Base-by-base conservation (phyloP, 2,888 invertebrate species). In the Folsomia candida region DNA sequence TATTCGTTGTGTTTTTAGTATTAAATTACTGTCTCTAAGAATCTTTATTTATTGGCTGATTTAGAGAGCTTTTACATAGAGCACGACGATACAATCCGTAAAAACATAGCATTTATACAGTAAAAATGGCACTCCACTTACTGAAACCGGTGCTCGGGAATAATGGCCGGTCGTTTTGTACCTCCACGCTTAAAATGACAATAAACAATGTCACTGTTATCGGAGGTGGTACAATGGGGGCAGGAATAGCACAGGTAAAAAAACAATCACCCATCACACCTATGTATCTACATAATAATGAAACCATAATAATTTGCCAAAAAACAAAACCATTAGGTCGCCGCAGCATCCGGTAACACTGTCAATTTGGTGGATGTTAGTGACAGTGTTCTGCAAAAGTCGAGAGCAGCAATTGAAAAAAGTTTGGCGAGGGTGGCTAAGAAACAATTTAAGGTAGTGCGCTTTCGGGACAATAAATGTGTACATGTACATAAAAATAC, bases 241-340 rank as follows among this genome's bases (percentile, higher is more conserved):
- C 92, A 64, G 94, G 94, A 69, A 94, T 94, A 81, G 93, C 93
- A 67, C 94, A 94, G 88, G 93, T 92, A 63, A 29, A 54, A n/a
- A 22, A 29, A 18, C 26, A 67, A 59, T 62, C 24, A 67, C 22
- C 20, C 28, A 37, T 58, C 2, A 59, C 70, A n/a, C 22, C 26
- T 2, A 58, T 28, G 18, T 65, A 20, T 51, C n/a, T 47, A 24
- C 25, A 61, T 22, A 62, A 28, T 14, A 61, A n/a, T n/a, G n/a
- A 58, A 6, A 22, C 14, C 18, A 24, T 61, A 11, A 22, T n/a
- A 4, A 22, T 22, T 14, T 24, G 18, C 59, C 14, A 25, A 59
- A 22, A 20, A 57, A 66, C n/a, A n/a, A n/a, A n/a, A n/a, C n/a
- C n/a, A n/a, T n/a, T n/a, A 87, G 86, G 86, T 87, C n/a, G 83